Percentiles rank a stretch among this genome's conserved stretches.
phyloP scores from a whole-genome alignment of 1,140 invertebrate species.

The Lutraria rhynchaena region DNA sequence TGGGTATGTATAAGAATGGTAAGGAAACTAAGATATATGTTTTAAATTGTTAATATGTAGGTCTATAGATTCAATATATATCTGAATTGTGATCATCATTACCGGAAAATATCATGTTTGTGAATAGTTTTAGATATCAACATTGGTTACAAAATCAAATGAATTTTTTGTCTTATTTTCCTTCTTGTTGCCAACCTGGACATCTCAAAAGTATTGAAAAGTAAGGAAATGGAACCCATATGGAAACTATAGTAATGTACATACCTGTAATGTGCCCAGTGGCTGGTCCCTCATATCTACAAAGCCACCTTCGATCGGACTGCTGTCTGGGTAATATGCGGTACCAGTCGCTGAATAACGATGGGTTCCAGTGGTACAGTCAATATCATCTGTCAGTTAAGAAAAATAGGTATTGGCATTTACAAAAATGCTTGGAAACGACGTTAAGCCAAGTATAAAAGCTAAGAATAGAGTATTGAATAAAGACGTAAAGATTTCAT shows the following conservation, averaged over 20 bases:
- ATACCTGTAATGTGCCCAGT: slow-evolving; percentile 67
- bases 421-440: no score
- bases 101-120: not conserved
- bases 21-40: not conserved
- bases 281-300: slow-evolving; percentile 62
- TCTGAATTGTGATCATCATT: not conserved
- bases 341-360: slow-evolving; percentile 65
- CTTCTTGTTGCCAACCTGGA: no score
- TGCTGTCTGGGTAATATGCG: slow-evolving; percentile 65
- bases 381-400: slow-evolving; percentile 35
- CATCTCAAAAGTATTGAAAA: no score
- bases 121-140: not conserved
- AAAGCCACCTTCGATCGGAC: slow-evolving; percentile 67
- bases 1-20: not conserved
- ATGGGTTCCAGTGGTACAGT: slow-evolving; percentile 56
- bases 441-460: no score
- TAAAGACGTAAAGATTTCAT: no score
- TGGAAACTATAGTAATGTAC: not conserved
- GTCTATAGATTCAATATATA: not conserved
- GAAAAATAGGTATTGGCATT: no score
- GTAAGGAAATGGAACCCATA: no score
- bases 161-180: no score
- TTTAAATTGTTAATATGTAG: not conserved
- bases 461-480: not conserved
- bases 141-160: no score